Evolutionary conservation across 2,113 vertebrate genomes (phyloP), one percentile per base, ranked within the genome.

Genomic region (Microtus oregoni): DNA sequence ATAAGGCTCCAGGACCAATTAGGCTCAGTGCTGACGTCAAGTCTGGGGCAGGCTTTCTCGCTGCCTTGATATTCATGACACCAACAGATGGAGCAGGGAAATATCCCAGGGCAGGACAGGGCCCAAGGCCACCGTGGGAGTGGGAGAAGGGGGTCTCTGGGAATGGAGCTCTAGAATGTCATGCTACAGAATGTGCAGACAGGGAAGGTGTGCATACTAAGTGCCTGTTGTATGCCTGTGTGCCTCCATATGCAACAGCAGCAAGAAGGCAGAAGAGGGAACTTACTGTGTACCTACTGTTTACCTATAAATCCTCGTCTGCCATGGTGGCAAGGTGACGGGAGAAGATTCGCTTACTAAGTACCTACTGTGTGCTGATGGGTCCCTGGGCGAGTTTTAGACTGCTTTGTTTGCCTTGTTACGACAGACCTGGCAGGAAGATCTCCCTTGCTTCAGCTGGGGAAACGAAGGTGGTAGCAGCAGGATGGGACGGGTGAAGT

Each of bases 1-100:
- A 98, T 98, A 99, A 99, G 99, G 99, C 99, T 99, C 99, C 99
- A 99, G 98, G 98, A 98, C 98, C 99, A 99, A 99, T 99, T 99
- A 99, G 98, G 98, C 98, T 99, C 99, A 99, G 99, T 98, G 99
- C 98, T 99, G 98, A 99, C 98, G 98, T 99, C 98, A 98, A 98
- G 98, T 99, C 98, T 98, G 98, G 98, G 98, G 98, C 98, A 98
- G 98, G 41, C 89, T 98, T 98, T 98, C 76, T 93, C 92, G 75
- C 97, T 97, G 97, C 96, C 95, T 88, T 97, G 92, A 97, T 97
- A 97, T 98, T 98, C 98, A 97, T 97, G 98, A 98, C 94, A 96
- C 97, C 97, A 97, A 98, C 96, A 98, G 98, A 98, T 98, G 98
- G 90, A 1, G 92, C 89, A 83, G 96, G 94, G 97, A 44, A 78